Evolutionary conservation across 2,888 invertebrate species (phyloP).

Genomic region (Tineola bisselliella): DNA sequence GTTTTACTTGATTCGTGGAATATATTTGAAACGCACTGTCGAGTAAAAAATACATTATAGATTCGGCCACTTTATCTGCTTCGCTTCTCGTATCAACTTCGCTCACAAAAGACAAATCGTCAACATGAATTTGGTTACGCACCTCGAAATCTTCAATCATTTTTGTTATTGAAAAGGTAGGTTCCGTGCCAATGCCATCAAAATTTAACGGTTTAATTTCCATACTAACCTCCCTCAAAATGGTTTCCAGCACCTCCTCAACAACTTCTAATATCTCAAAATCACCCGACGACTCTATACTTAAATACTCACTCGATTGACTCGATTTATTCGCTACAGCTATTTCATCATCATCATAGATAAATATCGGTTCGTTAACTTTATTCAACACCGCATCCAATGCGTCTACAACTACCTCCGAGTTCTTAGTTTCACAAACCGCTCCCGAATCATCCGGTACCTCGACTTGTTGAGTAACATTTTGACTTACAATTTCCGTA

Average conservation of each 20-base stretch:
- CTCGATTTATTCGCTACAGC: background rate
- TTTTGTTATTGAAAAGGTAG: slow-evolving; percentile 40
- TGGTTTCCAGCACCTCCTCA: slow-evolving; percentile 33
- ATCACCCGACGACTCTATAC: slow-evolving; percentile 50
- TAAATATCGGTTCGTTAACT: background rate
- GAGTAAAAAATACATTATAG: slow-evolving; percentile 46
- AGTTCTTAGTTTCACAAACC: background rate
- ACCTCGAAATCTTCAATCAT: slow-evolving; percentile 40
- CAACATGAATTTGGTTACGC: slow-evolving; percentile 27
- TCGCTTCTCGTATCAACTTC: slow-evolving; percentile 26
- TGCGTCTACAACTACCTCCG: background rate
- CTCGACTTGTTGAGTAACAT: too few relatives aligned
- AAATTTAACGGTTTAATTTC: slow-evolving; percentile 13
- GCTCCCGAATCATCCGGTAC: background rate
- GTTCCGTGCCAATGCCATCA: background rate
- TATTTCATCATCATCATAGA: background rate
- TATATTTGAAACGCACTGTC: background rate
- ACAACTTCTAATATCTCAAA: slow-evolving; percentile 52
- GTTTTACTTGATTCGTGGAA: background rate
- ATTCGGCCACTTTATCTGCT: slow-evolving; percentile 38
- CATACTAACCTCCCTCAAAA: slow-evolving; percentile 36
- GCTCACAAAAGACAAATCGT: slow-evolving; percentile 34
- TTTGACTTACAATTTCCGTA: too few relatives aligned
- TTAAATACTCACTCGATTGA: slow-evolving; percentile 32
- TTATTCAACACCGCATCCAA: background rate